Base-by-base conservation (phyloP, 2,113 vertebrate genomes). In the Urocolius indicus region DNA sequence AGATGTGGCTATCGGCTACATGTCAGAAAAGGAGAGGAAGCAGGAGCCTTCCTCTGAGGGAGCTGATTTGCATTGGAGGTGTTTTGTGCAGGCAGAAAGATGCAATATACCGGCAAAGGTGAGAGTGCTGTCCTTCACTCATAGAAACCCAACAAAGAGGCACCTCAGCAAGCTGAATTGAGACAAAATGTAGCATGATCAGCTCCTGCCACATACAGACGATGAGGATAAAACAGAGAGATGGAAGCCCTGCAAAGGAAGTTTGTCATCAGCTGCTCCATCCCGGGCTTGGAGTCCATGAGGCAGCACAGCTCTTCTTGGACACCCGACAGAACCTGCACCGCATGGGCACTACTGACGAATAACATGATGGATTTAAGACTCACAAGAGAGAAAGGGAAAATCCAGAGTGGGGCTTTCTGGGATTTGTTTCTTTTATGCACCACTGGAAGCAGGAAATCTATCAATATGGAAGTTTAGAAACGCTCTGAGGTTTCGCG, bases 391-490 rank as follows among this genome's bases (percentile, higher is more conserved):
- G 4, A 94, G 57, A 23, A 88, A 83, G 96, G 96, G 95, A 93
- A 97, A 97, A 94, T 90, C 96, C 96, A 96, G 72, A 93, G 65
- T 0, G 93, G 94, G 92, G 76, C 27, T 97, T 97, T 96, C 85
- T 96, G 68, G 19, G 76, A 11, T 96, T 96, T 97, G 85, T 95
- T 97, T 97, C 85, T 96, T 94, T 95, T 96, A 95, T 57, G 90
- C 76, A 86, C 79, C 61, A 36, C 76, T 96, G 94, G 67, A 96
- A 93, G 57, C 68, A 96, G 94, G 89, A 90, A 96, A 94, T 94
- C 34, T 72, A 90, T 89, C 88, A 81, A 93, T 89, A 97, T 93
- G 57, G 83, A 96, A 93, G 76, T 94, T 97, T 94, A 90, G 93
- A 93, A 95, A 96, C 58, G 92, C 88, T 49, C 76, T 93, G 88